phyloP scores from a whole-genome alignment of 2,113 vertebrate genomes.

The Microcebus lehilahytsara region DNA sequence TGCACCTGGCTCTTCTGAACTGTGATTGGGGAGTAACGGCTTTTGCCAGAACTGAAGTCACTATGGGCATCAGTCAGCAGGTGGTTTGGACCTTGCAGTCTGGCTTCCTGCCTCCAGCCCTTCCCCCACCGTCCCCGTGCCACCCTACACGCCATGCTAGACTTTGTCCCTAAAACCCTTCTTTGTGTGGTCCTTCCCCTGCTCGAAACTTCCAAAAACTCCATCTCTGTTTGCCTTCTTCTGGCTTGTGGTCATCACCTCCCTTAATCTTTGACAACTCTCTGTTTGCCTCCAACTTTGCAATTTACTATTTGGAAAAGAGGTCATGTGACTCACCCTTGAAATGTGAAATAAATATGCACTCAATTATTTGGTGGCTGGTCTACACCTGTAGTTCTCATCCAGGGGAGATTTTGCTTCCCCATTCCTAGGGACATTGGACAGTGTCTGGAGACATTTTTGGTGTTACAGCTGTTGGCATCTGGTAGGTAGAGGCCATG shows the following conservation, averaged over 20 bases:
- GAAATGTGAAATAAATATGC: neutral
- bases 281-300: neutral
- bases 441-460: neutral
- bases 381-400: neutral
- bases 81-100: neutral
- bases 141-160: rapidly evolving
- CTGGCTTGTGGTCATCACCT: neutral
- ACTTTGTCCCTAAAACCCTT: neutral
- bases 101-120: neutral
- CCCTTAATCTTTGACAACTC: neutral
- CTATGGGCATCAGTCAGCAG: neutral
- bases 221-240: neutral
- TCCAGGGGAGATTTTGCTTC: neutral
- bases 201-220: neutral
- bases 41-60: neutral
- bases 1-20: neutral
- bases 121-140: rapidly evolving
- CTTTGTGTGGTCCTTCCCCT: neutral
- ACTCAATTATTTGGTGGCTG: neutral
- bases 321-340: neutral
- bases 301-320: neutral
- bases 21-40: neutral
- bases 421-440: neutral
- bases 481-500: neutral
- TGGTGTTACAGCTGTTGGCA: neutral